Evolutionary conservation across 2,888 invertebrate species (phyloP).

Genomic region (Metalampra italica): DNA sequence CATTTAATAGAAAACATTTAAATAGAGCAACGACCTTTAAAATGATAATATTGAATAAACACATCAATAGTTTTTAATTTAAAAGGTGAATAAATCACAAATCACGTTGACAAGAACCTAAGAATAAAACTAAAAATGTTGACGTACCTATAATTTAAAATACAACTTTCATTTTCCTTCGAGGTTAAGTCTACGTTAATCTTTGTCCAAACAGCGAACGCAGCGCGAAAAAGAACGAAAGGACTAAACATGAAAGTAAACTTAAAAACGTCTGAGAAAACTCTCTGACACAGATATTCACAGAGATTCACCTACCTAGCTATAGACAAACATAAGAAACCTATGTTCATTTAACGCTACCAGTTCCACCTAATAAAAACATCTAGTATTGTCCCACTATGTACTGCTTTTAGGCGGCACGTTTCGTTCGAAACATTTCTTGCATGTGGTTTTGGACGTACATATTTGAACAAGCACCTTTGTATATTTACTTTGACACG

Average conservation of each 20-base stretch:
- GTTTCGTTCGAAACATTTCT: constrained; percentile 26
- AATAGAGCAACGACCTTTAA: too few relatives aligned
- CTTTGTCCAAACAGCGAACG: constrained; percentile 37
- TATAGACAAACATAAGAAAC: constrained; percentile 17
- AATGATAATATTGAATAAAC: too few relatives aligned
- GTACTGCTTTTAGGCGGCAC: constrained; percentile 25
- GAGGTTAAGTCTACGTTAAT: constrained; percentile 25
- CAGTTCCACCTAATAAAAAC: background rate
- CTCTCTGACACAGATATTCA: constrained; percentile 43
- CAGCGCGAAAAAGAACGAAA: constrained; percentile 43
- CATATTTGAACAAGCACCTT: constrained; percentile 40
- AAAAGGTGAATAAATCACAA: too few relatives aligned
- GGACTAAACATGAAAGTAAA: constrained; percentile 56
- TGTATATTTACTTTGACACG: constrained; percentile 61
- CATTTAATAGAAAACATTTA: too few relatives aligned
- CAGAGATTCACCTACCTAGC: constrained; percentile 41
- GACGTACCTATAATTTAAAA: constrained; percentile 13
- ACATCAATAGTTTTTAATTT: too few relatives aligned
- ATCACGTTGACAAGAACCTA: background rate
- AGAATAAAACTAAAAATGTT: constrained; percentile 1
- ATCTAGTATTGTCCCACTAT: background rate
- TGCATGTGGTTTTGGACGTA: constrained; percentile 41
- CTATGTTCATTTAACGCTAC: constrained; percentile 11
- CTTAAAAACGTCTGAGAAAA: constrained; percentile 50
- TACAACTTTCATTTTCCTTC: constrained; percentile 51